phyloP scores from a whole-genome alignment of 2,113 vertebrate species.

The Himantopus leucocephalus region DNA sequence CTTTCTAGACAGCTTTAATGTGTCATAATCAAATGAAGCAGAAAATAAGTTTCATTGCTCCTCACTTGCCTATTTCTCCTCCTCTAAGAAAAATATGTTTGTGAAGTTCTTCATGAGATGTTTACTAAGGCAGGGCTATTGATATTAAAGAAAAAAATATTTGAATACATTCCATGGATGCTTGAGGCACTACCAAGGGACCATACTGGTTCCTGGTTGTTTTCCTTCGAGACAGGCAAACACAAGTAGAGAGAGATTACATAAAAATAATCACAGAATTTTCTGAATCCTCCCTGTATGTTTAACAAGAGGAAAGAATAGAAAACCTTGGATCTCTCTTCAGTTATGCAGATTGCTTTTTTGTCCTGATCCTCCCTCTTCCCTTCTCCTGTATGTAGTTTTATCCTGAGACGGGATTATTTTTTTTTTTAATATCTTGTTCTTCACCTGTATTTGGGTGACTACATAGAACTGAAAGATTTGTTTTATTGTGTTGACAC shows the following conservation, averaged over 20 bases:
- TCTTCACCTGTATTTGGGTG: background rate
- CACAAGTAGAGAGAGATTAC: background rate
- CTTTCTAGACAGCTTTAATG: conserved; percentile 26
- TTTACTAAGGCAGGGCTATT: background rate
- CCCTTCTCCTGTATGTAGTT: background rate
- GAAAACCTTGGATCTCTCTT: background rate
- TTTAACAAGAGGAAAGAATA: background rate
- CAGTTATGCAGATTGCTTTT: background rate
- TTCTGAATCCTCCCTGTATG: background rate
- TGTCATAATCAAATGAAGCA: background rate
- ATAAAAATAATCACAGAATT: background rate
- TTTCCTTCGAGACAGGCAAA: conserved; percentile 2
- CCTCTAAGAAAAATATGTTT: background rate
- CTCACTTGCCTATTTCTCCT: background rate
- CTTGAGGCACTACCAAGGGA: background rate
- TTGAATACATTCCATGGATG: conserved; percentile 30
- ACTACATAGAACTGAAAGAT: background rate
- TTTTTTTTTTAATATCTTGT: background rate
- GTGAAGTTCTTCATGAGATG: background rate
- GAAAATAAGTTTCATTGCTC: background rate
- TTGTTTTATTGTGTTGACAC: background rate
- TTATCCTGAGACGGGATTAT: background rate
- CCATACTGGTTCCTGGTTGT: background rate
- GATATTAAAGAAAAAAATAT: background rate
- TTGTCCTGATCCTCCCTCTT: background rate